Base-by-base conservation (phyloP, 2,888 invertebrate species). In the Lasioglossum malachurum region DNA sequence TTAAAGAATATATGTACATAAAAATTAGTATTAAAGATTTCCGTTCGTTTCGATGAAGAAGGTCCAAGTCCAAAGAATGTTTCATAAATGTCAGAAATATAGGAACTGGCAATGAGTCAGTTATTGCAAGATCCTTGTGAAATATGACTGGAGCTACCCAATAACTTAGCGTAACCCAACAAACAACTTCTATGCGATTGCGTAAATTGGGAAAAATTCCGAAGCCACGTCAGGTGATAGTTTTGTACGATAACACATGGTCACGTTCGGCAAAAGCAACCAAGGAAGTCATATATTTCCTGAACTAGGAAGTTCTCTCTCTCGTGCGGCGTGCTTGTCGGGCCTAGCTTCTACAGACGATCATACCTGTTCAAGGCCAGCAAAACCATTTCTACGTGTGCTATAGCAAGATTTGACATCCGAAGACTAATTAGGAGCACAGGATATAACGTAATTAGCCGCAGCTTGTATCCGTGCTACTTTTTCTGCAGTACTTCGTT, bases 251-350 rank as follows among this genome's bases (percentile, higher is more conserved):
- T 64, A 64, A 64, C 27, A 27, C 60, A 64, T 64, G 60, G 60
- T 64, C 60, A 64, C 60, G 60, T 31, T 64, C 27, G 27, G 60
- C 27, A 31, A 64, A 64, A 64, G 16, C 60, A 31, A 64, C 27
- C 60, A 64, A 27, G 60, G 27, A 64, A 64, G 27, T 64, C 60
- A 64, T 64, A 64, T 64, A 64, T 64, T 64, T 64, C 12, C 5
- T 64, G 5, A 16, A 64, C 60, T 64, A 27, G 27, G 27, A 64
- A 64, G 27, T 64, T 31, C 60, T 64, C 31, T 27, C 60, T 27
- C 31, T 64, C 60, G 0, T 5, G 14, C 16, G 27, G 60, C 27
- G 4, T 60, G 60, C 27, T 27, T 60, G 60, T 60, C 27, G 14
- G 60, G 27, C 4, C 60, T 16, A 31, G 31, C 60, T 64, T 27